Percentiles rank a stretch among this genome's conserved stretches.
These are phyloP conservation scores for Alosa sapidissima DNA, from an alignment of 2,797 vertebrate species.

Conservation along the genomic window DNA sequence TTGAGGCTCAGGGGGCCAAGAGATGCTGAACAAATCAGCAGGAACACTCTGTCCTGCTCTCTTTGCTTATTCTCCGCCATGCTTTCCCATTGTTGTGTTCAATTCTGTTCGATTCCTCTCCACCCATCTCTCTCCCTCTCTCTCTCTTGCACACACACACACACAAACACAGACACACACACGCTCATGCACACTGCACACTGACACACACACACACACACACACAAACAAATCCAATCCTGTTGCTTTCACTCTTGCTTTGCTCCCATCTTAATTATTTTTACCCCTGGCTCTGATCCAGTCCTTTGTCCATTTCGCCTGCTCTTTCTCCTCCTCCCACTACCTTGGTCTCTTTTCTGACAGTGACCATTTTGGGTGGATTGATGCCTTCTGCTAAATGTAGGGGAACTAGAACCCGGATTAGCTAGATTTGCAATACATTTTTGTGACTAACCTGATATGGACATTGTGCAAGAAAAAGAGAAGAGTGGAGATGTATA, in stretches of 20 bases:
- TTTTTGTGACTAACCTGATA: not conserved
- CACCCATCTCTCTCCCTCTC: not conserved
- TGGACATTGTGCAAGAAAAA: not conserved
- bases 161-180: not conserved
- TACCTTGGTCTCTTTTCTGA: not conserved
- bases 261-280: conserved; percentile 19
- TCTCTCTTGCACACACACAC: not conserved
- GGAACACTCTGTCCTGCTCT: conserved; percentile 42
- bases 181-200: not conserved
- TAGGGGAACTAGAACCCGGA: not conserved
- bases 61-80: conserved; percentile 38
- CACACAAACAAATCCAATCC: not conserved
- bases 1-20: not conserved
- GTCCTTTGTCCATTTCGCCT: not conserved
- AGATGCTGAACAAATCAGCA: not conserved
- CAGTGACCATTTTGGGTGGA: not conserved
- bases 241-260: not conserved
- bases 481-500: no score
- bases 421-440: conserved; percentile 14
- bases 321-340: not conserved
- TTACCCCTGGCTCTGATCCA: conserved; percentile 28
- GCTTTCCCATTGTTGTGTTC: conserved; percentile 29
- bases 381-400: not conserved
- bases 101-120: not conserved
- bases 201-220: not conserved